These are phyloP conservation scores for Acanthosepion pharaonis DNA, from an alignment of 2,888 invertebrate genomes.

Conservation along the genomic window DNA sequence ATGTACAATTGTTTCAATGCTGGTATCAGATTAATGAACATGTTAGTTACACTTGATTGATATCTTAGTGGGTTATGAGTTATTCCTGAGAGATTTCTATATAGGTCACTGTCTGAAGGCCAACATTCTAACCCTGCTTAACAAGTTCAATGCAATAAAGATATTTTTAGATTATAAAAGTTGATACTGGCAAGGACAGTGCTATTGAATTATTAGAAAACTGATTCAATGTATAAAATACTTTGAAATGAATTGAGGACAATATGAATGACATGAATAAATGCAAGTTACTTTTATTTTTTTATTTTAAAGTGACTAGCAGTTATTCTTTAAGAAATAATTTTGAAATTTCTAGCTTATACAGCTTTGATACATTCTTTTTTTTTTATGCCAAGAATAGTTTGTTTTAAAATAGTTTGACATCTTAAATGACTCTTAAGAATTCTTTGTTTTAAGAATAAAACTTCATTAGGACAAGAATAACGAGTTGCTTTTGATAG, in stretches of 20 bases:
- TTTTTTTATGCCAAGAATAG: too few species aligned
- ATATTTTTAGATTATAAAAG: not conserved
- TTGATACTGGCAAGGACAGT: not conserved
- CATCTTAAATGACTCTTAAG: too few species aligned
- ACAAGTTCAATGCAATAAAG: not conserved
- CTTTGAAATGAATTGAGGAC: not conserved
- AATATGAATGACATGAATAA: too few species aligned
- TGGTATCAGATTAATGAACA: not conserved
- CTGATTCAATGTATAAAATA: not conserved
- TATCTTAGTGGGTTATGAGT: not conserved
- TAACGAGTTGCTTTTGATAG: too few species aligned
- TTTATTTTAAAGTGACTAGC: too few species aligned
- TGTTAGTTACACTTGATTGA: not conserved
- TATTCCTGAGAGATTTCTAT: not conserved
- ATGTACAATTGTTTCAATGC: not conserved
- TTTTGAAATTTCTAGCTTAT: too few species aligned
- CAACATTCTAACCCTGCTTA: not conserved
- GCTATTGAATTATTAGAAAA: not conserved
- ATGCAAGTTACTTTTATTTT: too few species aligned
- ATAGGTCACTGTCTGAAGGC: slow-evolving; percentile 20
- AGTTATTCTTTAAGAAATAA: too few species aligned
- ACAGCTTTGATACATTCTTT: too few species aligned
- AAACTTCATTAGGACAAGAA: too few species aligned
- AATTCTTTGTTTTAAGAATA: too few species aligned
- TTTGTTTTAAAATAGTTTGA: too few species aligned